phyloP scores from a whole-genome alignment of 2,113 vertebrate species.

The Morone saxatilis region DNA sequence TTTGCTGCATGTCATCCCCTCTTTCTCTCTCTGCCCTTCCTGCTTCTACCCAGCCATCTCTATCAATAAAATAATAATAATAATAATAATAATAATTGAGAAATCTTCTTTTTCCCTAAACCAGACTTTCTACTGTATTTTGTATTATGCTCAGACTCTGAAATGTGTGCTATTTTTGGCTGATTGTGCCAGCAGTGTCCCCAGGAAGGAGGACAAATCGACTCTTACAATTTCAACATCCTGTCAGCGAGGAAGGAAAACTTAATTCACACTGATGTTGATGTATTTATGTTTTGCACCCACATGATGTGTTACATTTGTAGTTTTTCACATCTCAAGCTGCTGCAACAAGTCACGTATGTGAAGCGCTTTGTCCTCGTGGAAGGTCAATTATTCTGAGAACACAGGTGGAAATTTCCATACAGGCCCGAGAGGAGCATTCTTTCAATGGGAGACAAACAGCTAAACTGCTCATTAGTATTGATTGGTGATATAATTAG shows the following conservation, averaged over 20 bases:
- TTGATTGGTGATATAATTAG: background rate
- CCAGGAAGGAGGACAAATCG: constrained; percentile 35
- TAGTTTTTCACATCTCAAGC: background rate
- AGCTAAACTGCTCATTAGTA: constrained; percentile 3
- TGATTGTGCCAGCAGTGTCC: constrained; percentile 14
- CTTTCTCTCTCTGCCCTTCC: too few species aligned
- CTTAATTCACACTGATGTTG: background rate
- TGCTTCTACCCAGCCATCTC: too few species aligned
- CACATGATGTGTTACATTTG: background rate
- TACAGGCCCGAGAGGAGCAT: background rate
- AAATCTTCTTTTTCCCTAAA: background rate
- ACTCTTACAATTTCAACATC: constrained; percentile 12
- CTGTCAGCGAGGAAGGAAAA: constrained; percentile 9
- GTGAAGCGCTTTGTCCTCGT: background rate
- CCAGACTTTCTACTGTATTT: background rate
- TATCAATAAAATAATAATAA: too few species aligned
- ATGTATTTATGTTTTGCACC: background rate
- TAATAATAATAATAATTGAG: background rate
- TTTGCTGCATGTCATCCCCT: too few species aligned
- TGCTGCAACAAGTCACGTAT: background rate
- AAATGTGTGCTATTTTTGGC: constrained; percentile 15
- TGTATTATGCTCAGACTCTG: background rate
- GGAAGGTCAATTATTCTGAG: background rate
- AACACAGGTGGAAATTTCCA: background rate
- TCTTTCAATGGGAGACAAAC: background rate